Conservation (phyloP, 2,888 invertebrate genomes). For the Lasioglossum lativentre region DNA sequence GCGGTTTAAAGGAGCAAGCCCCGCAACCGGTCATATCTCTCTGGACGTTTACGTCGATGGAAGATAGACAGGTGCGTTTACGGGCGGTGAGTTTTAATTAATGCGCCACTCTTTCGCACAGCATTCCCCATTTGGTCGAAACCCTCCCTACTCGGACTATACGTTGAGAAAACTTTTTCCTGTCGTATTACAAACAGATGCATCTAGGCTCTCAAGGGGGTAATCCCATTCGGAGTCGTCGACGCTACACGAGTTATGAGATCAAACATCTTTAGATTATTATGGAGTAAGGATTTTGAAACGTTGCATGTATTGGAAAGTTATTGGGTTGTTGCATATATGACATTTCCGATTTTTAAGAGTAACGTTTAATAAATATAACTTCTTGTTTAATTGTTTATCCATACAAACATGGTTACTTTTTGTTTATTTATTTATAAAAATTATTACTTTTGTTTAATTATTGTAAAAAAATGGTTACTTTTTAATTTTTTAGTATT, state of each 20-base stretch:
- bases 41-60: slow-evolving; percentile 29
- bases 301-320: neutral
- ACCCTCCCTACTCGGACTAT: neutral
- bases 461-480: no score
- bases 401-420: no score
- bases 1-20: slow-evolving; percentile 23
- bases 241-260: neutral
- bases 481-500: no score
- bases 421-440: no score
- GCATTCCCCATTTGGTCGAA: slow-evolving; percentile 29
- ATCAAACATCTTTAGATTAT: neutral
- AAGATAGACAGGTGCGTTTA: slow-evolving; percentile 38
- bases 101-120: slow-evolving; percentile 39
- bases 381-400: no score
- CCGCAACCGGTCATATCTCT: slow-evolving; percentile 43
- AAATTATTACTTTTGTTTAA: no score
- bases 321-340: no score
- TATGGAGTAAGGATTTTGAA: neutral
- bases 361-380: no score
- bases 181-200: neutral
- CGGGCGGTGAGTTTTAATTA: slow-evolving; percentile 54
- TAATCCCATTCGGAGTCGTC: neutral
- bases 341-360: no score
- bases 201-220: neutral
- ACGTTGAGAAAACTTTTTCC: neutral